A percentile compares a stretch with the other conserved stretches of the same genome.
These are phyloP conservation scores for Crenuchus spilurus DNA, from an alignment of 2,797 vertebrate species.

Conservation along the genomic window DNA sequence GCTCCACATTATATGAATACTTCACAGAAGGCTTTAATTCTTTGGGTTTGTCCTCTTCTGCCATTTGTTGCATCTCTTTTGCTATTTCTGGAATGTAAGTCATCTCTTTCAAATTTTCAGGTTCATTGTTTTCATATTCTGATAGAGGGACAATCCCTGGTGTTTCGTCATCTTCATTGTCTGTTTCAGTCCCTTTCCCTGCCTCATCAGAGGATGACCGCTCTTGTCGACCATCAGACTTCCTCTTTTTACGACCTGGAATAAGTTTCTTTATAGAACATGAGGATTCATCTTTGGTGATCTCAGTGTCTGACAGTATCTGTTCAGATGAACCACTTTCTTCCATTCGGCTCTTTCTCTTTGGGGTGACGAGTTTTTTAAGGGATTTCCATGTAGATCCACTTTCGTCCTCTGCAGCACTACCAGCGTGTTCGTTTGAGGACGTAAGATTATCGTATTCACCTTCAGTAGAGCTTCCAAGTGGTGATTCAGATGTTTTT, in stretches of 20 bases:
- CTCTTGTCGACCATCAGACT: constrained; percentile 79
- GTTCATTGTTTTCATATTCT: constrained; percentile 85
- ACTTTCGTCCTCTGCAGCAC: constrained; percentile 82
- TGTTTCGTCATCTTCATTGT: constrained; percentile 87
- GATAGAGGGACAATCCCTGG: constrained; percentile 91
- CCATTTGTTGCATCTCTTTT: constrained; percentile 47
- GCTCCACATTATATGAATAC: constrained; percentile 60
- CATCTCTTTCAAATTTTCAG: constrained; percentile 68
- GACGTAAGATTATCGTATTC: constrained; percentile 74
- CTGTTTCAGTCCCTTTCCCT: constrained; percentile 69
- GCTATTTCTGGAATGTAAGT: constrained; percentile 50
- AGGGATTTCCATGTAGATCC: constrained; percentile 92
- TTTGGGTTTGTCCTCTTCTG: constrained; percentile 24
- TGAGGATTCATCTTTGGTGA: constrained; percentile 82
- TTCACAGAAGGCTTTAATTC: constrained; percentile 38
- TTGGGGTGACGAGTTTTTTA: constrained; percentile 89
- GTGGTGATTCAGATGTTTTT: constrained; percentile 58
- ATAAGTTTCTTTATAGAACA: constrained; percentile 90
- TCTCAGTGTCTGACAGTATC: constrained; percentile 79
- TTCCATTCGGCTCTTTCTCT: constrained; percentile 84
- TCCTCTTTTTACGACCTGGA: constrained; percentile 85
- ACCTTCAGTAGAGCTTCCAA: constrained; percentile 75
- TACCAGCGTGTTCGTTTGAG: constrained; percentile 79
- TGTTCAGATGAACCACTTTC: constrained; percentile 74
- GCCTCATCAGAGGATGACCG: constrained; percentile 73